Base-by-base conservation (phyloP, 2,888 invertebrate species). In the Strigamia transsilvanica region DNA sequence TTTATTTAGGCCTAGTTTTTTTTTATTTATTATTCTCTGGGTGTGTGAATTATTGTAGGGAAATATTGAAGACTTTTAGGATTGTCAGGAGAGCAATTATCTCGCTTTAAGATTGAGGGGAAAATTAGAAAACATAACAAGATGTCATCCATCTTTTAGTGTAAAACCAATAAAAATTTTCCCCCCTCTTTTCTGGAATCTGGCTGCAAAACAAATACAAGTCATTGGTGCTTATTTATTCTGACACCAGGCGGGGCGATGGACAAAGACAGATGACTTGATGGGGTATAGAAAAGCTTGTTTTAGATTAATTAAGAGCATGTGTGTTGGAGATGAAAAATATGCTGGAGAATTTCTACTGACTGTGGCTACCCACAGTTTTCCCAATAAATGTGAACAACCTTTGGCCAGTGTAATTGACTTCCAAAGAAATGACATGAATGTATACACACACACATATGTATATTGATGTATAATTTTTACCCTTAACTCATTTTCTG, bases 181-280 rank as follows among this genome's bases (percentile, higher is more conserved):
- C 13, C 27, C 66, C 66, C 66, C 66, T 66, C 66, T 66, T 66
- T 32, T 66, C 66, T 27, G 66, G 66, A 66, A 66, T 66, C 15
- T 32, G 10, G 66, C 66, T 13, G 27, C 66, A 66, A 66, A 66
- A 66, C 66, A 66, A 66, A 66, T 66, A 66, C 66, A 15, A 66
- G 27, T 66, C 66, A 66, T 66, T 23, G 27, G 32, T 66, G 66
- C 66, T 66, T 66, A 66, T 66, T 66, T 66, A 66, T 66, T 66
- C 66, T 66, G 66, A 66, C 66, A 66, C 66, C 27, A 66, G 66
- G 66, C 66, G 66, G 66, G 66, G 66, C 66, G 66, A 66, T 66
- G 66, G 66, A 66, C 66, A 66, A 66, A 66, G 66, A 66, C 12
- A 15, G 27, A 66, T 66, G 23, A 23, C 27, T 32, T 15, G 23